Conservation (phyloP, 2,113 vertebrate genomes). For the Gasterosteus aculeatus region DNA sequence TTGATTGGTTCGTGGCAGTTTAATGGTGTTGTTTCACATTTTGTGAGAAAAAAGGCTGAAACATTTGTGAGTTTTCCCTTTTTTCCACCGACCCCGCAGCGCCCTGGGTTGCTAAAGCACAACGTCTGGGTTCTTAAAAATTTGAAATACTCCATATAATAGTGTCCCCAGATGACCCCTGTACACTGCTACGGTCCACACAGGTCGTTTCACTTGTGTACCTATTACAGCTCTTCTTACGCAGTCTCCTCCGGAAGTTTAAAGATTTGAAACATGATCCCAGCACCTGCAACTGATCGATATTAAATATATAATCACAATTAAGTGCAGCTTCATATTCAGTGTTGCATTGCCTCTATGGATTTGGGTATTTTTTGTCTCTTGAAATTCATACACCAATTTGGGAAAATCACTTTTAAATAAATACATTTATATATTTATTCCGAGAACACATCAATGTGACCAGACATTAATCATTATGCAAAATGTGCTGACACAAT, state of each 20-base stretch:
- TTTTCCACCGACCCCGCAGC: not conserved
- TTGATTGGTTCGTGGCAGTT: no score
- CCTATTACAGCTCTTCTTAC: not conserved
- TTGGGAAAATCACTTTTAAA: not conserved
- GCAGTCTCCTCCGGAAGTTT: not conserved
- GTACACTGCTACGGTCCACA: not conserved
- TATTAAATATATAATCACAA: not conserved
- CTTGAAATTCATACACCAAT: not conserved
- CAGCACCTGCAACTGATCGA: not conserved
- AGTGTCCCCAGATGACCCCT: not conserved
- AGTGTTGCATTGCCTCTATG: not conserved
- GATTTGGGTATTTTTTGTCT: not conserved
- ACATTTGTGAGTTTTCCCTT: not conserved
- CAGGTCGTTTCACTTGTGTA: not conserved
- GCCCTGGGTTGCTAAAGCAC: not conserved
- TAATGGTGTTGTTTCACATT: not conserved
- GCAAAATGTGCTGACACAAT: not conserved
- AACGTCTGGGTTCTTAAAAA: no score
- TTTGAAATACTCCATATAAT: not conserved
- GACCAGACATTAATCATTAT: not conserved
- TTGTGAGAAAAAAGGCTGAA: not conserved
- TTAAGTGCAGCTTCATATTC: not conserved
- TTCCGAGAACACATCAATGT: not conserved
- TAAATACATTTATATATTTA: not conserved
- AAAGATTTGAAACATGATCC: not conserved